Percentiles rank a stretch among this genome's conserved stretches.
Conservation (phyloP, 2,888 invertebrate genomes). For the Sipha maydis region DNA sequence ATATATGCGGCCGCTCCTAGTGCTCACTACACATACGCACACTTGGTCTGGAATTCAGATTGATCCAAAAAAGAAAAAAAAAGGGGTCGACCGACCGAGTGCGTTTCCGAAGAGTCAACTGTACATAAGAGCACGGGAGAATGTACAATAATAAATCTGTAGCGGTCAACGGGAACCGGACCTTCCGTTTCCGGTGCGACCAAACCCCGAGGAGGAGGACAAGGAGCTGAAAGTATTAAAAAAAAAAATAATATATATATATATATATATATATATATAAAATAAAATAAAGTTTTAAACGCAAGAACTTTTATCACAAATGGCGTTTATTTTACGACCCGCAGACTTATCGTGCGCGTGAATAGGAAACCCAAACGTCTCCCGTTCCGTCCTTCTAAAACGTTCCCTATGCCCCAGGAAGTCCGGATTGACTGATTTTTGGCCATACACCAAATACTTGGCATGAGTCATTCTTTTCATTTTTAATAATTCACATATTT, state of each 20-base stretch:
- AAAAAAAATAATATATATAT: no score
- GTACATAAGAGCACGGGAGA: conserved; percentile 36
- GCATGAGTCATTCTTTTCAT: conserved; percentile 34
- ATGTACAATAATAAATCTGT: conserved; percentile 55
- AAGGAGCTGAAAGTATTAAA: conserved; percentile 47
- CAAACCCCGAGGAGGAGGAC: conserved; percentile 24
- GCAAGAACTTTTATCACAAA: conserved; percentile 60
- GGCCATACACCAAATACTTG: conserved; percentile 36
- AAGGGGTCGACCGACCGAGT: conserved; percentile 43
- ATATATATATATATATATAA: conserved; percentile 15
- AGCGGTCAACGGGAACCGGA: conserved; percentile 60
- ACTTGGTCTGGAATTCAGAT: conserved; percentile 11
- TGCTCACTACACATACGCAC: neutral
- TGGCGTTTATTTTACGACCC: conserved; percentile 59
- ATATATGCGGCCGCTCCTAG: neutral
- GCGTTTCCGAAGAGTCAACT: conserved; percentile 53
- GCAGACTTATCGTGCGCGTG: conserved; percentile 45
- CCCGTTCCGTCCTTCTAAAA: conserved; percentile 40
- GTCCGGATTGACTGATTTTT: conserved; percentile 59
- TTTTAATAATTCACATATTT: neutral
- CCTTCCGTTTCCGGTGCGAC: conserved; percentile 60
- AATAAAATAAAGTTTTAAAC: conserved; percentile 60
- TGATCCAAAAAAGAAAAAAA: conserved; percentile 31
- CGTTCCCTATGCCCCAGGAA: conserved; percentile 40
- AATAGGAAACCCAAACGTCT: conserved; percentile 56